Percentiles rank a stretch among this genome's conserved stretches.
Conservation (phyloP, 1,140 invertebrate genomes). For the Bombus sibiricus region DNA sequence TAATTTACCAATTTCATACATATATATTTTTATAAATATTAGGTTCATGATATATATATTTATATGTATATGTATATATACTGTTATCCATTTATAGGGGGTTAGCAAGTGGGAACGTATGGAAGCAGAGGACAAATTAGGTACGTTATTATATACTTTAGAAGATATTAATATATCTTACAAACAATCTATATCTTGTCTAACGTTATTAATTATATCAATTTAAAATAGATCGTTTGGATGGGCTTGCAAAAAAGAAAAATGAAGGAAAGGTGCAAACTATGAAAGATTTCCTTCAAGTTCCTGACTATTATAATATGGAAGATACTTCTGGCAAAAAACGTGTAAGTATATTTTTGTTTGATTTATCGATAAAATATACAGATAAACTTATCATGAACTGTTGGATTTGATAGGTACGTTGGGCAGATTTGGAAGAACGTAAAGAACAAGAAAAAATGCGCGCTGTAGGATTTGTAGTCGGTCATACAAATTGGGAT, state of each 20-base stretch:
- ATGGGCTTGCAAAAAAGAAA: slow-evolving; percentile 88
- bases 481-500: slow-evolving; percentile 97
- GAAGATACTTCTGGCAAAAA: slow-evolving; percentile 92
- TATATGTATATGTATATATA: background rate
- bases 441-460: slow-evolving; percentile 94
- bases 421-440: slow-evolving; percentile 99
- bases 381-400: background rate
- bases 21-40: slow-evolving; percentile 13
- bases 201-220: background rate
- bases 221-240: slow-evolving; percentile 89
- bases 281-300: slow-evolving; percentile 95
- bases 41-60: slow-evolving; percentile 14
- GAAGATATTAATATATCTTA: slow-evolving; percentile 8
- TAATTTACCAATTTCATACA: slow-evolving; percentile 55
- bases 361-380: background rate
- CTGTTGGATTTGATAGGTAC: slow-evolving; percentile 86
- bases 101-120: slow-evolving; percentile 86
- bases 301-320: slow-evolving; percentile 90
- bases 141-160: slow-evolving; percentile 74
- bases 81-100: slow-evolving; percentile 69
- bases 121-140: slow-evolving; percentile 86
- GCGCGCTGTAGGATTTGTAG: slow-evolving; percentile 96
- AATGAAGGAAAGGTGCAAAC: slow-evolving; percentile 84
- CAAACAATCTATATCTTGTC: background rate
- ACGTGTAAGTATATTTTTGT: slow-evolving; percentile 85